Evolutionary conservation across 2,888 invertebrate species (phyloP).

Genomic region (Limnephilus auricula): DNA sequence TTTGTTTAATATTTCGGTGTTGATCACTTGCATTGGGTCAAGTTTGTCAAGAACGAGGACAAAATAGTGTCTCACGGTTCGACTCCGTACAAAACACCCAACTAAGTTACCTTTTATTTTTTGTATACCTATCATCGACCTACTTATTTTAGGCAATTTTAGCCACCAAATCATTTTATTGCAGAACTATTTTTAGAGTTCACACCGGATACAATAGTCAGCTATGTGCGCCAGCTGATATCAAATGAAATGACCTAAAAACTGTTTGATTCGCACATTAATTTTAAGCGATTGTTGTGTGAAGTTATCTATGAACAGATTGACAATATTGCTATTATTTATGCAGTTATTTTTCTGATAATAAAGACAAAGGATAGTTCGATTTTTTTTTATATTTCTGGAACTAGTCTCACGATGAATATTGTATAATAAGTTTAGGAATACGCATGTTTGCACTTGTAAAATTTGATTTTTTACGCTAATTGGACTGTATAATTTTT

Average conservation of each 20-base stretch:
- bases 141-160: background rate
- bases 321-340: background rate
- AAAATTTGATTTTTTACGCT: too few species aligned
- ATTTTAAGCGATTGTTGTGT: background rate
- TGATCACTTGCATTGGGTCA: too few species aligned
- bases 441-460: too few species aligned
- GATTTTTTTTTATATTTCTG: background rate
- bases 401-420: background rate
- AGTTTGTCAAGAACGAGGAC: too few species aligned
- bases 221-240: background rate
- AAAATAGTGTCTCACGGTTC: background rate
- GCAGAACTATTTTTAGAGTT: background rate
- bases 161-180: background rate
- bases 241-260: constrained; percentile 18
- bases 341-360: background rate
- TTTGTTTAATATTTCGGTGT: too few species aligned
- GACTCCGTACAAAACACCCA: background rate
- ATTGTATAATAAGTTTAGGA: background rate
- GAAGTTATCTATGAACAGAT: background rate
- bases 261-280: background rate
- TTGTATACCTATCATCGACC: background rate
- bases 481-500: too few species aligned
- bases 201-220: constrained; percentile 17
- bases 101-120: background rate
- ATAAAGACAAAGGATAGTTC: background rate